Conservation (phyloP, 30 jellyfish, hydroid and myxozoan species). For the Chironex yamaguchii region DNA sequence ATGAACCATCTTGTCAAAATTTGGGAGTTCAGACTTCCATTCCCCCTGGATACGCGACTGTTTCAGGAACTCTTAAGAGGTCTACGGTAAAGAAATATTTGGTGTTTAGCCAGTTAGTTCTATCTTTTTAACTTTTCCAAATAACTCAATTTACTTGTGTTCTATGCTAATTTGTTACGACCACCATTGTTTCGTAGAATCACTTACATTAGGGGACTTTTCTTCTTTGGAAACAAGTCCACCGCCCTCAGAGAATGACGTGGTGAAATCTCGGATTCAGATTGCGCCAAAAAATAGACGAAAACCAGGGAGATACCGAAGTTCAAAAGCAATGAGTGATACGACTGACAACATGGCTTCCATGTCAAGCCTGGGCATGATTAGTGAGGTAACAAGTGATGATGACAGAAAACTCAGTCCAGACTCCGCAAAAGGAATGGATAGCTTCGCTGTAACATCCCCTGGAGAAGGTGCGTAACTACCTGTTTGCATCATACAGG, state of each 20-base stretch:
- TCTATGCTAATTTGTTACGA: too few species aligned
- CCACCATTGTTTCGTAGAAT: background rate
- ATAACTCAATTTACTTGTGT: too few species aligned
- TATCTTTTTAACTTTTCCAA: too few species aligned
- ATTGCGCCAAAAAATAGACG: background rate
- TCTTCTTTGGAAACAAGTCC: background rate
- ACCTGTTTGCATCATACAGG: too few species aligned
- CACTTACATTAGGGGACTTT: background rate
- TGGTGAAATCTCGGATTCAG: background rate
- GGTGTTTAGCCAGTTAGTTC: too few species aligned
- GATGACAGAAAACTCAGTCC: background rate
- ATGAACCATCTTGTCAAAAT: too few species aligned
- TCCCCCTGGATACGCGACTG: too few species aligned
- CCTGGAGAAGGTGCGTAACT: too few species aligned
- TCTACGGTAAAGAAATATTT: too few species aligned
- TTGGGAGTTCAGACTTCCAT: too few species aligned
- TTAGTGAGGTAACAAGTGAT: background rate
- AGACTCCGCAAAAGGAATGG: background rate
- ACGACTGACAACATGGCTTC: background rate
- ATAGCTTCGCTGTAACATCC: too few species aligned
- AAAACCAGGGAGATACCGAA: background rate
- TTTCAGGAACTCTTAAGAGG: too few species aligned
- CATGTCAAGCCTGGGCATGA: background rate
- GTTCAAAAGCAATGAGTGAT: background rate
- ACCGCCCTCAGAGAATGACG: background rate